phyloP scores from a whole-genome alignment of 2,113 vertebrate species.

The Tachycineta bicolor region DNA sequence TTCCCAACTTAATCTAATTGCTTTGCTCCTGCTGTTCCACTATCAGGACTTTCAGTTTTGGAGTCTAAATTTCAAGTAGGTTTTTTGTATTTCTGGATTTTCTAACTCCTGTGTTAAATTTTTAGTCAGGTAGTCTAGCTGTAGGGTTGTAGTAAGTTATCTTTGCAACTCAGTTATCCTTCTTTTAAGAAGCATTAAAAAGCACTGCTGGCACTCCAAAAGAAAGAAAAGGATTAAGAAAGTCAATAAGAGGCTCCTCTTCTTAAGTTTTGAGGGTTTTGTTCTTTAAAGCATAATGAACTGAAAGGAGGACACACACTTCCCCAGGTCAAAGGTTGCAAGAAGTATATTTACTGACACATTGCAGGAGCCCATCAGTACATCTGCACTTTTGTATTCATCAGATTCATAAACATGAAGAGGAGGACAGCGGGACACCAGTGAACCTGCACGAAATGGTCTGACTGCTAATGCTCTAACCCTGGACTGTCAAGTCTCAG shows the following conservation, averaged over 20 bases:
- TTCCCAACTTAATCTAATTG: background rate
- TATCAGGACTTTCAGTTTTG: background rate
- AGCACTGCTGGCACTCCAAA: background rate
- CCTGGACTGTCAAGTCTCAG: background rate
- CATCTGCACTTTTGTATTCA: background rate
- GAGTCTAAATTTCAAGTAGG: background rate
- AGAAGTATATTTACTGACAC: background rate
- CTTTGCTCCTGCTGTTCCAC: background rate
- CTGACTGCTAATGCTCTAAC: background rate
- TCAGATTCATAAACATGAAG: background rate
- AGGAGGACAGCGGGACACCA: background rate
- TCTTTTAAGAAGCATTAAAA: background rate
- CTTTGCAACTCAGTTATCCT: background rate
- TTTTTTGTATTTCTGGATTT: background rate
- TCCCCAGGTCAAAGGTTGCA: background rate
- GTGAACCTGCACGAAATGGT: background rate
- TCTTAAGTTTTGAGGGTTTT: background rate
- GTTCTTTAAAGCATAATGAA: background rate
- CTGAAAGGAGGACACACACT: background rate
- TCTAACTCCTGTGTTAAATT: background rate
- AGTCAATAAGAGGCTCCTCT: background rate
- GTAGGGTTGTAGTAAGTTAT: background rate
- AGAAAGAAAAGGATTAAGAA: background rate
- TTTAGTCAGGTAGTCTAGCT: background rate
- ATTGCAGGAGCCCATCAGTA: background rate